phyloP scores from a whole-genome alignment of 2,888 invertebrate genomes.

The Drosophila hawaiiensis region DNA sequence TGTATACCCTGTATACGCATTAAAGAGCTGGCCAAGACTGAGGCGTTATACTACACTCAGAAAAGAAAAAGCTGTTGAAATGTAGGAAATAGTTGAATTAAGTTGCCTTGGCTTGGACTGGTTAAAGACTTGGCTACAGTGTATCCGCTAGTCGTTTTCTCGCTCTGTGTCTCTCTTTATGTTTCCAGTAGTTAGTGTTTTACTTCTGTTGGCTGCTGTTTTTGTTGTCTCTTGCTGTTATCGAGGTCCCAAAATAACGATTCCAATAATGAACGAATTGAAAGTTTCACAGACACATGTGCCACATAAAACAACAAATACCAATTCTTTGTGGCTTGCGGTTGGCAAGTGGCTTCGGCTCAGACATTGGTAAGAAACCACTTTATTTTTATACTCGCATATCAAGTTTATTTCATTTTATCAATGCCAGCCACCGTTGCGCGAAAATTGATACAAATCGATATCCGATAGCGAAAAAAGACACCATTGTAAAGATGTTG shows the following conservation, averaged over 20 bases:
- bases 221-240: constrained; percentile 11
- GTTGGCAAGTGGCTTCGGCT: constrained; percentile 24
- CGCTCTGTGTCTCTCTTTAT: not conserved
- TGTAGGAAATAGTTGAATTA: too few relatives aligned
- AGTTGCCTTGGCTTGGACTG: not conserved
- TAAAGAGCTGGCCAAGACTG: not conserved
- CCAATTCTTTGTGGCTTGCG: not conserved
- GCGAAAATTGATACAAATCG: not conserved
- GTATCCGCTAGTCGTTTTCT: not conserved
- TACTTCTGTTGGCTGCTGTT: constrained; percentile 65
- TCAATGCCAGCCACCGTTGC: not conserved
- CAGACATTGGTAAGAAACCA: not conserved
- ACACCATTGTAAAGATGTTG: not conserved
- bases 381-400: not conserved
- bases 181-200: not conserved
- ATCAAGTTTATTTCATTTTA: not conserved
- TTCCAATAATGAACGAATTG: constrained; percentile 1
- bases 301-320: not conserved
- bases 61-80: not conserved
- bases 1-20: not conserved
- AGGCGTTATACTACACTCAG: not conserved
- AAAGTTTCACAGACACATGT: constrained; percentile 56
- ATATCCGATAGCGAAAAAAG: not conserved
- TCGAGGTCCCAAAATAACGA: constrained; percentile 7
- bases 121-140: not conserved